Evolutionary conservation across 2,113 vertebrate species (phyloP), one percentile per base, ranked within the genome.

Genomic region (Cathartes aura): DNA sequence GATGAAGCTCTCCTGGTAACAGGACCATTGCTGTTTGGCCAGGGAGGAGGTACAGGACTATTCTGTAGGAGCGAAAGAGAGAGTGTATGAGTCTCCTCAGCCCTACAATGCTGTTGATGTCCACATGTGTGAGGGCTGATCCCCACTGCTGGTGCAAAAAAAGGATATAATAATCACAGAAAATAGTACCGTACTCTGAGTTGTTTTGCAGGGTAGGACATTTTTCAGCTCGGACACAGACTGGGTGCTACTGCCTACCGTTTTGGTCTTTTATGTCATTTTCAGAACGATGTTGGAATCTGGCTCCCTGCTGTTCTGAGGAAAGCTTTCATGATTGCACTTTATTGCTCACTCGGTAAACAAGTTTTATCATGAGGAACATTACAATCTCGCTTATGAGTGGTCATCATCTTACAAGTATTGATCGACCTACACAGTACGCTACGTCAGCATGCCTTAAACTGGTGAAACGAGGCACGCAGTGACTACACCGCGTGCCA

Each of bases 401-500:
- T 5, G 0, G 1, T 59, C 47, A 67, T 36, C 0, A 0, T 63
- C 29, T 43, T 59, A 12, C 38, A 60, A 34, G 27, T 21, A 72
- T 11, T 19, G 36, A 15, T 6, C 1, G 27, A 32, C 47, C 13
- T 43, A 4, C 29, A 16, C 10, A 47, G 40, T 7, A 23, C 0
- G 0, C 42, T 45, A 4, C 1, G 2, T 32, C 68, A 62, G 8
- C 8, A 8, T 18, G 26, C 38, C n/a, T 78, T 59, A 27, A n/a
- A 32, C 21, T 42, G 32, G 30, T 84, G 68, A 84, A 50, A 66
- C 5, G 15, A 42, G 34, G 43, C 42, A n/a, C 0, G 0, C 16
- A n/a, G 53, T 12, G 56, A 58, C 74, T 21, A 12, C 1, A 24
- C 36, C 6, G 8, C 0, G 0, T 3, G 10, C 62, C 40, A 42